Percentiles rank a stretch among this genome's conserved stretches.
Evolutionary conservation across 2,113 vertebrate species (phyloP).

Genomic region (Oryzias woworae): DNA sequence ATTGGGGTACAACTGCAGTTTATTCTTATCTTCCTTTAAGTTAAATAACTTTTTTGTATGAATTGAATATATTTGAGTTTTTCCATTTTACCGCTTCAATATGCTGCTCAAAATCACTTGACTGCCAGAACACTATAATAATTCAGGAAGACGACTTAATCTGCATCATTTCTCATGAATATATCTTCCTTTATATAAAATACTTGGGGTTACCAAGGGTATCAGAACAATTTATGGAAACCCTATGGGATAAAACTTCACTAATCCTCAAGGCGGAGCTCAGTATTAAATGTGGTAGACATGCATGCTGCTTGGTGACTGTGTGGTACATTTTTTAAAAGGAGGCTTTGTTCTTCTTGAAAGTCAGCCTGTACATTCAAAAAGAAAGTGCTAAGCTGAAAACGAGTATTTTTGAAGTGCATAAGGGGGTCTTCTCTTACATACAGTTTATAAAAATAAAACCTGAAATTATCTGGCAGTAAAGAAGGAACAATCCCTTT

Average conservation of each 20-base stretch:
- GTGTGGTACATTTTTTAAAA: constrained; percentile 22
- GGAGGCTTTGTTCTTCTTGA: constrained; percentile 28
- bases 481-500: no score
- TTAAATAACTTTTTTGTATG: constrained; percentile 30
- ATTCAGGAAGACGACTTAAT: constrained; percentile 14
- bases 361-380: constrained; percentile 13
- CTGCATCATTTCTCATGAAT: constrained; percentile 1
- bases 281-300: constrained; percentile 10
- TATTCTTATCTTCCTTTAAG: neutral
- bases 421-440: neutral
- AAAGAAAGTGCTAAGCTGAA: constrained; percentile 24
- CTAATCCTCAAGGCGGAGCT: neutral
- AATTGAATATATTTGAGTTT: constrained; percentile 11
- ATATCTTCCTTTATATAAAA: neutral
- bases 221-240: no score
- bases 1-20: constrained; percentile 18
- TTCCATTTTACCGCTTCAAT: constrained; percentile 20
- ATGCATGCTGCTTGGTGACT: constrained; percentile 35
- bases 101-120: constrained; percentile 25
- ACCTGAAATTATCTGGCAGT: no score
- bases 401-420: constrained; percentile 1
- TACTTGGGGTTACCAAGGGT: neutral
- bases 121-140: no score
- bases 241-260: constrained; percentile 5
- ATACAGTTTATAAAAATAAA: no score